Evolutionary conservation across 2,113 vertebrate genomes (phyloP), one percentile per base, ranked within the genome.

Genomic region (Poeciliopsis turrubarensis): DNA sequence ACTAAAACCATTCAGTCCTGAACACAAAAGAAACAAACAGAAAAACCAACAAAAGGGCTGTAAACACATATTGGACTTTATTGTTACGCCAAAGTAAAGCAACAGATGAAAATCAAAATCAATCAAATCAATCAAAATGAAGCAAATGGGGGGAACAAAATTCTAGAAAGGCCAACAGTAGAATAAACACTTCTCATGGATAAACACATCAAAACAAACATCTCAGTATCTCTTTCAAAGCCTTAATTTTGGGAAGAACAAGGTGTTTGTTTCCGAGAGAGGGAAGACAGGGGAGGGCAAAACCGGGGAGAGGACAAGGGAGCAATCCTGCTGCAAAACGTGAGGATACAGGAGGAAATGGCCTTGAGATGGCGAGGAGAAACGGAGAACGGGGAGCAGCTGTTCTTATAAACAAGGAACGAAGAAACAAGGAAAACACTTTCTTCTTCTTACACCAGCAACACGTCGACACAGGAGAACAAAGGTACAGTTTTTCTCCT

Each of bases 341-440:
- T 11, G 32, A 79, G 17, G 9, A 61, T 32, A 25, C 44, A 73
- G 25, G 32, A 75, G 26, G 32, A 73, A 70, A 62, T 15, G 72
- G 70, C 80, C 85, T 87, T 85, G 78, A 66, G 72, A 70, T 22
- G 29, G 65, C 44, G 26, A 32, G 47, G 54, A 79, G 68, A 64
- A 41, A 75, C 51, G 22, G 17, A 54, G 63, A 27, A 73, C 64
- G 54, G 34, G 31, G 81, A 88, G 77, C 81, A 86, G 82, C 80
- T 81, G 82, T 47, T 13, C 70, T 65, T 75, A 83, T 60, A 75
- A 80, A 78, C 61, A 65, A 44, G n/a, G 30, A 79, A 0, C 77
- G 60, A 57, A 17, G 54, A 80, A 54, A 72, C 63, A 22, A 27
- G 64, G 39, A 37, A 19, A 31, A 62, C 14, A 10, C 22, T 54